A percentile compares a stretch with the other conserved stretches of the same genome.
Evolutionary conservation across 2,113 vertebrate genomes (phyloP).

Genomic region (Pampusana beccarii): DNA sequence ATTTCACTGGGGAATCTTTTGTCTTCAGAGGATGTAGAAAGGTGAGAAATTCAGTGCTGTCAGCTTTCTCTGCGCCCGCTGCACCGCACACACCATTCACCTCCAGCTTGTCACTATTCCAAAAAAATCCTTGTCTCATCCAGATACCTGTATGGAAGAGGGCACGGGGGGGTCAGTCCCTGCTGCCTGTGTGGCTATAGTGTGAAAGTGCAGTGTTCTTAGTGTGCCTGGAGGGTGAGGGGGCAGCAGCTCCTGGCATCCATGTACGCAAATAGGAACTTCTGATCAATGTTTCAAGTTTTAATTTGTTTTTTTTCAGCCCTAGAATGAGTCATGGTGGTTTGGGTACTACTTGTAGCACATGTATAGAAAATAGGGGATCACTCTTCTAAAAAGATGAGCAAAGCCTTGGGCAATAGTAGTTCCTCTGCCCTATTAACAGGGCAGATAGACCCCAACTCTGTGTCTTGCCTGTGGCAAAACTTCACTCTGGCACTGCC

Average conservation of each 20-base stretch:
- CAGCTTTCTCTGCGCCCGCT: background rate
- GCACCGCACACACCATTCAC: fast-evolving
- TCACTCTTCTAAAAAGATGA: background rate
- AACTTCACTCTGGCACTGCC: background rate
- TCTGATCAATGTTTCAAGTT: background rate
- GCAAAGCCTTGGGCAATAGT: background rate
- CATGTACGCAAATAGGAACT: fast-evolving
- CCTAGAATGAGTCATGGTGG: background rate
- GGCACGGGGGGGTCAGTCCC: background rate
- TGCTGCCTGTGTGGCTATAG: fast-evolving
- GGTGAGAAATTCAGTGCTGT: background rate
- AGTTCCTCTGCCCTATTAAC: background rate
- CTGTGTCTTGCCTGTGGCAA: fast-evolving
- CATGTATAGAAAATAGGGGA: fast-evolving
- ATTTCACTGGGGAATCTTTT: background rate
- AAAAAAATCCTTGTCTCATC: background rate
- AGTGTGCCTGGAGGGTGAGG: background rate
- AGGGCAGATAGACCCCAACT: background rate
- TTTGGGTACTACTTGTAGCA: background rate
- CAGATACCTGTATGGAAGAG: background rate
- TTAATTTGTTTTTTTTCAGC: background rate
- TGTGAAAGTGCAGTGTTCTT: background rate
- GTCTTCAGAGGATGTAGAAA: fast-evolving
- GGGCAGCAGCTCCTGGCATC: background rate
- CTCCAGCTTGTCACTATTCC: background rate